Evolutionary conservation across 37 sponge, comb jelly and placozoan species (phyloP), one percentile per base, ranked within the genome.

Genomic region (Theonella swinhoei): DNA sequence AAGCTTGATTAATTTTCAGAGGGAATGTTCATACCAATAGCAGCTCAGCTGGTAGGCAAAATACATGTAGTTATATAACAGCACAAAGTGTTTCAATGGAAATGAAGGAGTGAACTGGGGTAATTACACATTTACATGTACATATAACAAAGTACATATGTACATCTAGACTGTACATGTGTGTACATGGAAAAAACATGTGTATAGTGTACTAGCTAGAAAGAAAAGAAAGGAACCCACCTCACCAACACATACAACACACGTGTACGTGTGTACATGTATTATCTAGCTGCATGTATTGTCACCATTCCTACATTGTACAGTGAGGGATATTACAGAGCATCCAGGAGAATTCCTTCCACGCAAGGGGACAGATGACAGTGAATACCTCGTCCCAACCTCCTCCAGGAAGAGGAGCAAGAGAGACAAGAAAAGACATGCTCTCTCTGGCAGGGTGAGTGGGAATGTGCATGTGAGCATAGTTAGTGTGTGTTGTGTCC

Each of bases 351-450:
- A 65, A n/a, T 65, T 65, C 66, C 66, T 65, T 5, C 66, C 29
- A 24, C 66, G 66, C 30, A 65, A 65, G 66, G n/a, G 5, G n/a
- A n/a, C 7, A 7, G 73, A 72, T 1, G 25, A 24, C 2, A 42
- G 40, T 9, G 40, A 17, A 0, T 31, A 35, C 22, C 73, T 72
- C 26, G 4, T 72, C 4, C 73, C 73, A 0, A 25, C 73, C 25
- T 38, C 42, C 73, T 3, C 38, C 24, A 40, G 73, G 23, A 72
- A 42, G 42, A 72, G 8, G 73, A 72, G 42, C 73, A 72, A 37
- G 42, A 72, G 40, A 24, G 73, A 72, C 42, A 72, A 25, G 42
- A 38, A 41, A 42, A 72, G 42, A 39, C 19, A 37, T 36, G 7
- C 73, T 3, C 42, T 37, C 5, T 70, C 73, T 72, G n/a, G 42